These are phyloP conservation scores for Nymphalis io DNA, from an alignment of 1,140 invertebrate species.

Conservation along the genomic window DNA sequence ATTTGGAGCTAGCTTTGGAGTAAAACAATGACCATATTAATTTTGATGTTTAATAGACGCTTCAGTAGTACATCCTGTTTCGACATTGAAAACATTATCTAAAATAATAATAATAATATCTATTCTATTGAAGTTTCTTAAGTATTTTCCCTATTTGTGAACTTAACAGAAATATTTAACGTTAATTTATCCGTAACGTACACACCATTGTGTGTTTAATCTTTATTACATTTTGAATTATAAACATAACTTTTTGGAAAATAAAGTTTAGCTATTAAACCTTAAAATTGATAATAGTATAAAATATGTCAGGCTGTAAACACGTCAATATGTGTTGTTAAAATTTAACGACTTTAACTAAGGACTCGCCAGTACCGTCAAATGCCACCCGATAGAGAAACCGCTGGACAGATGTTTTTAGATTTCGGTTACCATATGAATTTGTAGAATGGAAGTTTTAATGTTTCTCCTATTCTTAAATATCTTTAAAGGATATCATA, in stretches of 20 bases:
- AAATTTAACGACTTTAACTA: background rate
- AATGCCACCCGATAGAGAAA: conserved; percentile 4
- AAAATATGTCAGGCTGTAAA: conserved; percentile 3
- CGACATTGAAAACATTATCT: no score
- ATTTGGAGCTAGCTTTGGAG: no score
- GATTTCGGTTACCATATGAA: conserved; percentile 5
- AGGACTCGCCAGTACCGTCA: background rate
- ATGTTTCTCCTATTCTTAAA: conserved; percentile 2
- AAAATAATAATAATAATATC: no score
- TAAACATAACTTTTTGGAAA: background rate
- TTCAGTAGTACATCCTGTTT: no score
- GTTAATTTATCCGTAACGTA: background rate
- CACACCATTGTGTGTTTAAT: background rate
- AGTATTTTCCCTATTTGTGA: no score
- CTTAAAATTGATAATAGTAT: conserved; percentile 12
- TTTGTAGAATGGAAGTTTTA: background rate
- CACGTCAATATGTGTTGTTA: conserved; percentile 8
- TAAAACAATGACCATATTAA: no score
- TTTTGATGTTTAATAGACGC: no score
- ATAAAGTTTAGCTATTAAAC: conserved; percentile 4
- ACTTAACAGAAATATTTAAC: no score
- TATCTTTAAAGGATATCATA: background rate
- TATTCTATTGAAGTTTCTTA: no score
- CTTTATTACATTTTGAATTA: background rate
- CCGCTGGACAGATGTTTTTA: background rate